Base-by-base conservation (phyloP, 2,113 vertebrate genomes). In the Meleagris gallopavo region DNA sequence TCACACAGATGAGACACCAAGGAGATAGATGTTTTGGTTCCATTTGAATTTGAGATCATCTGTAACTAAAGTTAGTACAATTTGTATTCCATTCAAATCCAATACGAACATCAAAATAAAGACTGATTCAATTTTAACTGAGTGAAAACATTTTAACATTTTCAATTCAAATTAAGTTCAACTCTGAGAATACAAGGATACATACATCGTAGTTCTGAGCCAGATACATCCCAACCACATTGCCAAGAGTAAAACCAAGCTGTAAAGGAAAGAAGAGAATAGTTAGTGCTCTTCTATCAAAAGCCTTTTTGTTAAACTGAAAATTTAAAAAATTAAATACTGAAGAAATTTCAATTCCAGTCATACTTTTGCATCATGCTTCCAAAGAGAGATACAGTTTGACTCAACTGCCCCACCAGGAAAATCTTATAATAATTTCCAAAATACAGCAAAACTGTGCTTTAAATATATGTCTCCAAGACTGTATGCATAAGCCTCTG, bases 131-230 rank as follows among this genome's bases (percentile, higher is more conserved):
- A 15, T 64, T 74, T 19, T 3, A 5, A 11, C 0, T 66, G 21
- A 75, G 29, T 13, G 7, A 60, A 76, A 83, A 86, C 1, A 73
- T 13, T 2, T 3, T 30, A 32, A 2, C 15, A 72, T 58, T 48
- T 84, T 80, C 82, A 57, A 34, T 83, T 82, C 50, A 54, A 36
- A 67, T 58, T 7, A 70, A 4, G 6, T 70, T 77, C 69, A 71
- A 14, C 9, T 66, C 76, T 50, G 27, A 77, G 29, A 94, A 40
- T 24, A 64, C 3, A 65, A 69, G 1, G 41, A 76, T 95, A 98
- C 98, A 98, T 88, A 99, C 99, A n/a, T 99, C 98, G 94, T 99
- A 99, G 95, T 99, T 99, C 94, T 99, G 99, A 57, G 99, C 99
- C 88, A 99, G 96, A 96, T 99, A 99, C 98, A 99, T 99, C 79